These are phyloP conservation scores for Drosophila greeni DNA, from an alignment of 2,888 invertebrate genomes.

Conservation along the genomic window DNA sequence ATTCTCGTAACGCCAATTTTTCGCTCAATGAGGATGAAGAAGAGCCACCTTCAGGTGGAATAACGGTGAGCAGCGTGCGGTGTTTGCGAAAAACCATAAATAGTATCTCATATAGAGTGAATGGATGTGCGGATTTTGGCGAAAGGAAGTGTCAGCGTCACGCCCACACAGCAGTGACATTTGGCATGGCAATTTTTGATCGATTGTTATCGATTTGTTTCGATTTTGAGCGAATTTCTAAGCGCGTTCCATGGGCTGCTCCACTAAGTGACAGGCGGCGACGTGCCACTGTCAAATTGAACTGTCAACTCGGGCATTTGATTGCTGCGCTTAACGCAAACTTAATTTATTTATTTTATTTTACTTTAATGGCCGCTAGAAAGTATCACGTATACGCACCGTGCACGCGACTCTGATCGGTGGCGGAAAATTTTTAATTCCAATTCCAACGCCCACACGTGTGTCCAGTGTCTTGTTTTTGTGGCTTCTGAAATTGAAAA, in stretches of 20 bases:
- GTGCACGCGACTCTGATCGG: slow-evolving; percentile 31
- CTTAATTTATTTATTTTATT: slow-evolving; percentile 62
- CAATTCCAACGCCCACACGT: slow-evolving; percentile 60
- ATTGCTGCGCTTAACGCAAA: slow-evolving; percentile 30
- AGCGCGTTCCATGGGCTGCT: slow-evolving; percentile 42
- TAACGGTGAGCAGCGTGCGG: slow-evolving; percentile 60
- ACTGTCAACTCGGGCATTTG: slow-evolving; percentile 49
- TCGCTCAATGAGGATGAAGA: slow-evolving; percentile 32
- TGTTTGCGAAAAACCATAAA: slow-evolving; percentile 46
- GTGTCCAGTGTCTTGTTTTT: slow-evolving; percentile 21
- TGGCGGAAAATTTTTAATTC: slow-evolving; percentile 24
- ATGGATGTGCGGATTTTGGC: slow-evolving; percentile 15
- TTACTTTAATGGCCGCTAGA: slow-evolving; percentile 61
- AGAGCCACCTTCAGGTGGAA: slow-evolving; percentile 21
- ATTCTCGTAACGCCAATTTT: slow-evolving; percentile 49
- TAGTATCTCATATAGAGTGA: slow-evolving; percentile 23
- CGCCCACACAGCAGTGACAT: background rate
- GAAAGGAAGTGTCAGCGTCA: slow-evolving; percentile 10
- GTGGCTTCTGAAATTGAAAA: slow-evolving; percentile 55
- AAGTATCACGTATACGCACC: slow-evolving; percentile 62
- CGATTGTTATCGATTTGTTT: slow-evolving; percentile 2
- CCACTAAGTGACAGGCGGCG: slow-evolving; percentile 58
- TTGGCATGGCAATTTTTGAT: slow-evolving; percentile 16
- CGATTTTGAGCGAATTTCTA: slow-evolving; percentile 47
- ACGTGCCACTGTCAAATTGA: slow-evolving; percentile 56